A percentile compares a stretch with the other conserved stretches of the same genome.
phyloP scores from a whole-genome alignment of 2,113 vertebrate genomes.

The Verasper variegatus region DNA sequence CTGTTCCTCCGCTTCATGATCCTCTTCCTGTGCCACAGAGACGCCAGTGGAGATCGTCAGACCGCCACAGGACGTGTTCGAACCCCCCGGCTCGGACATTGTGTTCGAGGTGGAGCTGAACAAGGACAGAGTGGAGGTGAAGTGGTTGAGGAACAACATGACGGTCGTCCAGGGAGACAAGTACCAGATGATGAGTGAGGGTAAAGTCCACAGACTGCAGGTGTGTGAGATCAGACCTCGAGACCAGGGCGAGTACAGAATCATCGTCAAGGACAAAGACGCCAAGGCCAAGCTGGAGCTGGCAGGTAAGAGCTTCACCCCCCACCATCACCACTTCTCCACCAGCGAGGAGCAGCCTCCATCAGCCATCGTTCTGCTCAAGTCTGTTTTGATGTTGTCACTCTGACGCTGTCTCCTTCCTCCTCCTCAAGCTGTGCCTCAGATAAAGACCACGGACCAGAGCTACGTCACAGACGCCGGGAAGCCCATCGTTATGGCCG shows the following conservation, averaged over 20 bases:
- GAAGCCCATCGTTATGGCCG: slow-evolving; percentile 91
- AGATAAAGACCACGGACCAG: slow-evolving; percentile 94
- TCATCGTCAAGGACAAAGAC: slow-evolving; percentile 96
- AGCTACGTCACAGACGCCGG: slow-evolving; percentile 93
- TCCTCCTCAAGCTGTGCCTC: slow-evolving; percentile 86
- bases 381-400: not conserved
- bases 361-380: not conserved
- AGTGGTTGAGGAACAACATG: slow-evolving; percentile 99
- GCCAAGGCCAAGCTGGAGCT: slow-evolving; percentile 96
- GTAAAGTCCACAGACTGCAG: slow-evolving; percentile 94
- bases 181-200: slow-evolving; percentile 99
- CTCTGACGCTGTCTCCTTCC: not conserved
- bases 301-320: slow-evolving; percentile 84
- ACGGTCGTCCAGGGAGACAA: slow-evolving; percentile 96
- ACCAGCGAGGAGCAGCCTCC: too few relatives aligned
- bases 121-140: slow-evolving; percentile 96
- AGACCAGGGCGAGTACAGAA: slow-evolving; percentile 96
- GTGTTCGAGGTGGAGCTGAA: slow-evolving; percentile 95
- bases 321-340: too few relatives aligned
- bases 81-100: slow-evolving; percentile 92
- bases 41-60: slow-evolving; percentile 95
- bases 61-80: slow-evolving; percentile 90
- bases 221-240: slow-evolving; percentile 94
- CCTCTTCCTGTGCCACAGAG: slow-evolving; percentile 80
- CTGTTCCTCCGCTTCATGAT: not conserved